A percentile compares a stretch with the other conserved stretches of the same genome.
Conservation (phyloP, 2,113 vertebrate species). For the Prunella himalayana region DNA sequence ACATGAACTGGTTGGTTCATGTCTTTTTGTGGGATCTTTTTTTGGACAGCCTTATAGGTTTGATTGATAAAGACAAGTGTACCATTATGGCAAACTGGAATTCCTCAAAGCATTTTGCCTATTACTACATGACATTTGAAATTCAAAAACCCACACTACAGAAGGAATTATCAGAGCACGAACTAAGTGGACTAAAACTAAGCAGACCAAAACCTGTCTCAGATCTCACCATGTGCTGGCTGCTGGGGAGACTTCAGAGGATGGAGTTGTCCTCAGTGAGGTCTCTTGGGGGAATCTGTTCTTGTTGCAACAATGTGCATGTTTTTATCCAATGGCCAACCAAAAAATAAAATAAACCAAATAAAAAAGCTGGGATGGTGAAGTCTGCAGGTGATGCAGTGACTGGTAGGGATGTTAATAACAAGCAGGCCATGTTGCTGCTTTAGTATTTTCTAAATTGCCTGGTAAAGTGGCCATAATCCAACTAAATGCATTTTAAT, state of each 20-base stretch:
- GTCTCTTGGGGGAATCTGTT: not conserved
- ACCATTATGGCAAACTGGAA: not conserved
- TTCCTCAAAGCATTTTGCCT: not conserved
- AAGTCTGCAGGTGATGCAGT: not conserved
- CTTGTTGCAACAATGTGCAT: not conserved
- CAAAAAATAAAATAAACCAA: too few species aligned
- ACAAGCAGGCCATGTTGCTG: not conserved
- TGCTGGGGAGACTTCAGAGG: not conserved
- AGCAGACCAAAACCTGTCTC: not conserved
- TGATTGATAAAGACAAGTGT: not conserved
- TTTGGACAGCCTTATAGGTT: not conserved
- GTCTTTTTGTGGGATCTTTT: not conserved
- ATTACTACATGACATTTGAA: not conserved
- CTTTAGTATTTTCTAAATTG: not conserved
- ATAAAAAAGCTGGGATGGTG: not conserved
- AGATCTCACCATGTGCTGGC: not conserved
- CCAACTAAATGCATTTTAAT: not conserved
- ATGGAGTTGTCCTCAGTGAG: not conserved
- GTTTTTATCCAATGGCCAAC: not conserved
- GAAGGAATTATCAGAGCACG: not conserved
- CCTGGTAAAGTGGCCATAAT: not conserved
- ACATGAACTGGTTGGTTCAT: not conserved
- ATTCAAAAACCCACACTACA: rapidly evolving
- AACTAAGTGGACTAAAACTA: not conserved
- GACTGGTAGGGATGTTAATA: not conserved